Evolutionary conservation across 2,888 invertebrate species (phyloP).

Genomic region (Folsomia candida): DNA sequence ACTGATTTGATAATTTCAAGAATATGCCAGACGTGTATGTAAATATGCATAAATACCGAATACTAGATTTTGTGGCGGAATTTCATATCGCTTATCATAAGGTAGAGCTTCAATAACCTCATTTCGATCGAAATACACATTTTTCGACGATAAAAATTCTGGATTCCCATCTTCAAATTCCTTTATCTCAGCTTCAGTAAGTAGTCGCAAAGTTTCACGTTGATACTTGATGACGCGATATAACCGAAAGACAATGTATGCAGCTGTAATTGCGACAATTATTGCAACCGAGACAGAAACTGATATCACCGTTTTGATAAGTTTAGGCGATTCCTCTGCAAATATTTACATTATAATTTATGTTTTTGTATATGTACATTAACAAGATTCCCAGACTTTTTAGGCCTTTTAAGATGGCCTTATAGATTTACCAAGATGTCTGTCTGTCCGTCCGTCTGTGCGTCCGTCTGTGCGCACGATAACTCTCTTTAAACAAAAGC

Average conservation of each 20-base stretch:
- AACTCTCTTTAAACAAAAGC: too few relatives aligned
- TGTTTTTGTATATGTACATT: too few relatives aligned
- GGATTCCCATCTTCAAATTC: constrained; percentile 26
- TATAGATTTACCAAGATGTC: too few relatives aligned
- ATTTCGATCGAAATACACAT: constrained; percentile 1
- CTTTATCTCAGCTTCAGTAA: constrained; percentile 26
- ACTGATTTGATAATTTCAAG: too few relatives aligned
- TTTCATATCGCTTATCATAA: constrained; percentile 28
- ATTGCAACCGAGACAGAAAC: background rate
- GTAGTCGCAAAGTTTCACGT: constrained; percentile 11
- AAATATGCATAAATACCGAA: constrained; percentile 12
- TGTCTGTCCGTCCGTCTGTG: too few relatives aligned
- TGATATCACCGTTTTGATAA: background rate
- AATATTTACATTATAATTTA: too few relatives aligned
- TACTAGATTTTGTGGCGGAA: constrained; percentile 7
- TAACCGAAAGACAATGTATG: constrained; percentile 7
- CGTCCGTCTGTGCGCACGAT: too few relatives aligned
- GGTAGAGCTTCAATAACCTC: constrained; percentile 22
- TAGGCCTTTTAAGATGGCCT: too few relatives aligned
- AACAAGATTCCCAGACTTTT: too few relatives aligned
- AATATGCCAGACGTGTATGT: background rate
- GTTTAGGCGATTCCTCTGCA: background rate
- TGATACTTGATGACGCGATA: constrained; percentile 12
- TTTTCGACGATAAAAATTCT: background rate
- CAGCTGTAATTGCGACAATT: background rate